phyloP scores from a whole-genome alignment of 1,140 invertebrate species.

The Parasteatoda tepidariorum region DNA sequence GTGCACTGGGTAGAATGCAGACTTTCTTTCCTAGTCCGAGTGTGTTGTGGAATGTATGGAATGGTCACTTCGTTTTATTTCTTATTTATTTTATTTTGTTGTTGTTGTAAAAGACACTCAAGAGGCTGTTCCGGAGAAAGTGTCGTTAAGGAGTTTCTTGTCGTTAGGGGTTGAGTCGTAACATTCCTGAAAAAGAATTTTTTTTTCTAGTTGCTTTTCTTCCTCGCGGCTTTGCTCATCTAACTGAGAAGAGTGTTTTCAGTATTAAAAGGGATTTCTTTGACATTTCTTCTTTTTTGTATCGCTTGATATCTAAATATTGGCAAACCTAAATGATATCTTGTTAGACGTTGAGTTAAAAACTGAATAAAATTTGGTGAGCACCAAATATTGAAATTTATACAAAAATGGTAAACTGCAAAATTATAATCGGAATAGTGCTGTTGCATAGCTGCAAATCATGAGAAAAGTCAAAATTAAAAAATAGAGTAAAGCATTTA shows the following conservation, averaged over 20 bases:
- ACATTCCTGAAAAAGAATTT: conserved; percentile 3
- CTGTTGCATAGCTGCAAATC: no score
- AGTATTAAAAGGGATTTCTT: no score
- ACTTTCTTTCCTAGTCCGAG: neutral
- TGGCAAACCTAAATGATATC: no score
- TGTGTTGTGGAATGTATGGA: conserved; percentile 16
- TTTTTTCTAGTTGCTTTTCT: neutral
- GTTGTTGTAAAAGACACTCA: neutral
- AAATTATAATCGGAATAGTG: no score
- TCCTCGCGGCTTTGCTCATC: neutral
- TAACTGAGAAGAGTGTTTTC: neutral
- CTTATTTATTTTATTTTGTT: neutral
- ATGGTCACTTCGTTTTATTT: conserved; percentile 13
- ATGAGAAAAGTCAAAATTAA: no score
- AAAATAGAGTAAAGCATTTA: no score
- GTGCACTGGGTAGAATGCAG: neutral
- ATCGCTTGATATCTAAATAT: no score
- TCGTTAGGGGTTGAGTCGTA: conserved; percentile 4
- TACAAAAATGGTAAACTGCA: no score
- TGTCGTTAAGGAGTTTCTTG: conserved; percentile 37
- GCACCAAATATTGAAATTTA: no score
- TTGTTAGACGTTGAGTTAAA: no score
- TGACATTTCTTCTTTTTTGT: no score
- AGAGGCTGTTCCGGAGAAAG: conserved; percentile 2
- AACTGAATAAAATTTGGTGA: no score